A percentile compares a stretch with the other conserved stretches of the same genome.
Evolutionary conservation across 2,113 vertebrate species (phyloP).

Genomic region (Phaethon lepturus): DNA sequence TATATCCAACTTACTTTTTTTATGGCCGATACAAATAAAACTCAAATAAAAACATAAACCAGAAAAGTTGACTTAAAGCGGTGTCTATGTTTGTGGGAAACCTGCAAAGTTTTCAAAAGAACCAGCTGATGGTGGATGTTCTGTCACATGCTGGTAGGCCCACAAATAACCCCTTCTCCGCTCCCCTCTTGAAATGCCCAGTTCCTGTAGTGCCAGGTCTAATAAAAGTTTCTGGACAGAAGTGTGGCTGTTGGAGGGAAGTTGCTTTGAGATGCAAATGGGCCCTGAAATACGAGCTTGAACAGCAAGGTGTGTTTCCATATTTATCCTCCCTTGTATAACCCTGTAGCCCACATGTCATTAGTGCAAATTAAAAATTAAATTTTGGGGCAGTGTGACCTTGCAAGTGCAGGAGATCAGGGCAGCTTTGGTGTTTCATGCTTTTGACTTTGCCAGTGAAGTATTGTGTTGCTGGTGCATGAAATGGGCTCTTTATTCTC

Average conservation of each 20-base stretch:
- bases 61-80: not conserved
- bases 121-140: accelerated
- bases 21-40: accelerated
- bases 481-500: not conserved
- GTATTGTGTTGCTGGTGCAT: not conserved
- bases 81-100: accelerated
- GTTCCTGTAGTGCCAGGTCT: not conserved
- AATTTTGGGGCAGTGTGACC: not conserved
- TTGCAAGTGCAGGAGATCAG: accelerated
- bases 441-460: not conserved
- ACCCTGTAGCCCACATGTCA: not conserved
- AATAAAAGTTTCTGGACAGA: not conserved
- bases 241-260: not conserved
- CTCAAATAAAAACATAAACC: not conserved
- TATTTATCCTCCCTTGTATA: not conserved
- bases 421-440: not conserved
- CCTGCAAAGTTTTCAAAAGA: not conserved
- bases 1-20: not conserved
- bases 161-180: accelerated
- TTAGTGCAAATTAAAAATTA: not conserved
- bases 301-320: not conserved
- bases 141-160: not conserved
- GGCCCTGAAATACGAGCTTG: not conserved
- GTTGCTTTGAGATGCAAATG: accelerated
- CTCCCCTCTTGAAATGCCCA: no score